Percentiles rank a stretch among this genome's conserved stretches.
These are phyloP conservation scores for Volucella bombylans DNA, from an alignment of 2,888 invertebrate genomes.

Conservation along the genomic window DNA sequence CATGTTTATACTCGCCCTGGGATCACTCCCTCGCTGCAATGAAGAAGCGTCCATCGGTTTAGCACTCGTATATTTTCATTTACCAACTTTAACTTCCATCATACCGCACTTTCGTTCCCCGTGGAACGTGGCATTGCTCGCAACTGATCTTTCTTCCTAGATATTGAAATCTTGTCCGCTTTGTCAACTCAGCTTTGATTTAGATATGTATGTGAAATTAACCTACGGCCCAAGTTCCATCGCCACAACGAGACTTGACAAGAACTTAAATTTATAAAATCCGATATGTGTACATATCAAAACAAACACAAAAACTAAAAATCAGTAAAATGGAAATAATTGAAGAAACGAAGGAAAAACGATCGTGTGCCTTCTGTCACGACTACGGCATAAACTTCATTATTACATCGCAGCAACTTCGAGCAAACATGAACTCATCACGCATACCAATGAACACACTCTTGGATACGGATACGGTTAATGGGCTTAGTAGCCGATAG, in stretches of 20 bases:
- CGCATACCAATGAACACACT: slow-evolving; percentile 57
- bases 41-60: too few relatives aligned
- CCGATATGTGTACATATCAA: slow-evolving; percentile 34
- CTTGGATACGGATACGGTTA: neutral
- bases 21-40: too few relatives aligned
- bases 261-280: slow-evolving; percentile 54
- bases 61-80: too few relatives aligned
- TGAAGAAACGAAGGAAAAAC: slow-evolving; percentile 39
- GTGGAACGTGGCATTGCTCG: too few relatives aligned
- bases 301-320: slow-evolving; percentile 33
- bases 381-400: slow-evolving; percentile 57
- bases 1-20: too few relatives aligned
- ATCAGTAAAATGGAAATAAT: slow-evolving; percentile 4
- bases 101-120: too few relatives aligned
- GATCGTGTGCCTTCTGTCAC: slow-evolving; percentile 66
- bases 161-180: neutral
- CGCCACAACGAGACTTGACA: slow-evolving; percentile 22
- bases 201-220: slow-evolving; percentile 12
- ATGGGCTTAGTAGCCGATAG: neutral
- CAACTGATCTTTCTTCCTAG: too few relatives aligned
- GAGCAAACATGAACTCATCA: slow-evolving; percentile 40
- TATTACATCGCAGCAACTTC: slow-evolving; percentile 41
- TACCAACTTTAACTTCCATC: too few relatives aligned
- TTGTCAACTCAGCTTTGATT: slow-evolving; percentile 41
- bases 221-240: slow-evolving; percentile 27